A percentile compares a stretch with the other conserved stretches of the same genome.
Evolutionary conservation across 1,140 invertebrate genomes (phyloP).

Genomic region (Sitodiplosis mosellana): DNA sequence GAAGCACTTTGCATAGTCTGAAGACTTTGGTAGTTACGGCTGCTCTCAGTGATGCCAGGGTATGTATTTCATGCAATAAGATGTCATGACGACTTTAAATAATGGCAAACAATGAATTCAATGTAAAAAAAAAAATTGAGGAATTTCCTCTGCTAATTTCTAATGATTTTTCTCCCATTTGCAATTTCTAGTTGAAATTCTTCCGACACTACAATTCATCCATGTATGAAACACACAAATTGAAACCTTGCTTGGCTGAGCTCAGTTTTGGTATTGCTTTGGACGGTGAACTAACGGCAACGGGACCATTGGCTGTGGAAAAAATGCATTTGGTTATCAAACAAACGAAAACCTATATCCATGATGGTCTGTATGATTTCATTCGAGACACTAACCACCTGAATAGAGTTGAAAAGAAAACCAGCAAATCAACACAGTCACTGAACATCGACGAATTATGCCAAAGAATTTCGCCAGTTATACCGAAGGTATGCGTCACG

Average conservation of each 20-base stretch:
- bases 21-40: constrained; percentile 52
- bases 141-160: too few relatives aligned
- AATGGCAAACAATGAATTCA: not conserved
- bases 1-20: constrained; percentile 49
- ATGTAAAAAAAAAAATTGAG: too few relatives aligned
- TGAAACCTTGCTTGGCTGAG: constrained; percentile 41
- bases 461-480: constrained; percentile 41
- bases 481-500: constrained; percentile 43
- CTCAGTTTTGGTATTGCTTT: constrained; percentile 50
- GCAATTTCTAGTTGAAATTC: constrained; percentile 19
- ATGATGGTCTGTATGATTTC: constrained; percentile 44
- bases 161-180: not conserved
- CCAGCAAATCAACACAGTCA: not conserved
- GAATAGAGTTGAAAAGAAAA: not conserved
- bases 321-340: constrained; percentile 52
- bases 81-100: not conserved
- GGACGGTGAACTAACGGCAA: constrained; percentile 53
- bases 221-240: constrained; percentile 20
- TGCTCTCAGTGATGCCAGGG: constrained; percentile 34
- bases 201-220: constrained; percentile 21
- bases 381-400: constrained; percentile 27
- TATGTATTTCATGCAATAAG: too few relatives aligned
- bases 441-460: constrained; percentile 25
- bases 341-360: constrained; percentile 42
- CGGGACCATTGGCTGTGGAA: constrained; percentile 58